Base-by-base conservation (phyloP, 2,113 vertebrate genomes). In the Cairina moschata region DNA sequence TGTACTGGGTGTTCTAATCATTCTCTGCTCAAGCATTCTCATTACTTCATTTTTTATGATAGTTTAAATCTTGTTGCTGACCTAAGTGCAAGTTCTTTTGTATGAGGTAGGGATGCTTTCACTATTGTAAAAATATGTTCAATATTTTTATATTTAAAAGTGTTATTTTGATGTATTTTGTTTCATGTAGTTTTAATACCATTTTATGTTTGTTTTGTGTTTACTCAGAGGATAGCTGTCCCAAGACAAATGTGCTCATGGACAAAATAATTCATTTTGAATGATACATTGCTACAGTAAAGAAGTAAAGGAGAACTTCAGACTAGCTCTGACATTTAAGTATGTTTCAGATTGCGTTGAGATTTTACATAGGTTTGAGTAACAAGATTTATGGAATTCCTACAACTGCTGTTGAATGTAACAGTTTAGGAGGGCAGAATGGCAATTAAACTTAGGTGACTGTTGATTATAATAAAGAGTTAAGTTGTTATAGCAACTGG, bases 401-500 rank as follows among this genome's bases (percentile, higher is more conserved):
- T 55, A 18, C 32, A 66, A 92, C 34, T 96, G 58, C 77, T 81
- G 36, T 63, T 91, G 52, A 92, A 81, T 75, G n/a, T 77, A 71
- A 87, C 68, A 85, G 58, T 82, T 96, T 91, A 65, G 78, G 85
- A 94, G 72, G 85, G 83, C 62, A 93, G 62, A 59, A 74, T 40
- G 85, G 74, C 92, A 93, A 93, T 91, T 91, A 96, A 92, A 92
- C 50, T 52, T 56, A 55, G 81, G 56, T 91, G 68, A 86, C 83
- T 94, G 85, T 91, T 93, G 93, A 92, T 96, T 95, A 58, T 74
- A 88, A 86, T 91, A 48, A 91, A 77, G 67, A 78, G 48, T 91
- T 86, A 91, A 95, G 91, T 96, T 97, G 91, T 96, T 96, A 95
- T 95, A 96, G 91, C 95, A 97, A 96, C 92, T 91, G 80, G 58